phyloP scores from a whole-genome alignment of 2,888 invertebrate genomes.

The Zaprionus obscuricornis region DNA sequence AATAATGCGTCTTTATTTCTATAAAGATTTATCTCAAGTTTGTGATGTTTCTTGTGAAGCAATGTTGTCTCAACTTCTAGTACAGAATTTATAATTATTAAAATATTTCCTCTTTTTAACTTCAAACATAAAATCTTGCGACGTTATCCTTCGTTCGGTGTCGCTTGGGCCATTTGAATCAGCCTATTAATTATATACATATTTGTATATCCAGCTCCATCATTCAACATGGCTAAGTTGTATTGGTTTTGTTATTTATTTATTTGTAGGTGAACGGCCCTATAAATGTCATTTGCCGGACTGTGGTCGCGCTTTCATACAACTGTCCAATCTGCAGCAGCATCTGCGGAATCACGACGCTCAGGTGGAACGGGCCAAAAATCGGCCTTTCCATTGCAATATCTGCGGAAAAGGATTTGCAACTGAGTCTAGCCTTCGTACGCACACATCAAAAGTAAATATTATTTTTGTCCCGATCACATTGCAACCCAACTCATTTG shows the following conservation, averaged over 20 bases:
- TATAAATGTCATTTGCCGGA: constrained; percentile 98
- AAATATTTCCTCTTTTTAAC: too few relatives aligned
- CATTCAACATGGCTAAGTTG: too few relatives aligned
- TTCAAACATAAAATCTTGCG: too few relatives aligned
- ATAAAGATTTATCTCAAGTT: too few relatives aligned
- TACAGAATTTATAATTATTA: too few relatives aligned
- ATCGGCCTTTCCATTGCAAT: constrained; percentile 97
- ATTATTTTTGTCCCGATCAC: too few relatives aligned
- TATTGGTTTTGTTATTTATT: not conserved
- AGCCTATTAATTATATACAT: not conserved
- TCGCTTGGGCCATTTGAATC: too few relatives aligned
- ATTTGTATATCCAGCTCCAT: not conserved
- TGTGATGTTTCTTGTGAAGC: too few relatives aligned
- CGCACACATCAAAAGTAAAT: constrained; percentile 98
- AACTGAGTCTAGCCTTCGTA: constrained; percentile 96
- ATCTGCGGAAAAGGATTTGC: constrained; percentile 98
- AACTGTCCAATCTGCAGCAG: constrained; percentile 97
- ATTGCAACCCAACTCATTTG: not conserved
- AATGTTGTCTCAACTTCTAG: too few relatives aligned
- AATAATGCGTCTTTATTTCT: too few relatives aligned
- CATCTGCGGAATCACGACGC: constrained; percentile 98
- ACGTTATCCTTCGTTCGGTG: too few relatives aligned
- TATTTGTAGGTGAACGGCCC: constrained; percentile 91
- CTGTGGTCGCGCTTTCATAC: constrained; percentile 98
- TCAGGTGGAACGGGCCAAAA: constrained; percentile 96